phyloP scores from a whole-genome alignment of 2,888 invertebrate genomes.

The Limnephilus auricula region DNA sequence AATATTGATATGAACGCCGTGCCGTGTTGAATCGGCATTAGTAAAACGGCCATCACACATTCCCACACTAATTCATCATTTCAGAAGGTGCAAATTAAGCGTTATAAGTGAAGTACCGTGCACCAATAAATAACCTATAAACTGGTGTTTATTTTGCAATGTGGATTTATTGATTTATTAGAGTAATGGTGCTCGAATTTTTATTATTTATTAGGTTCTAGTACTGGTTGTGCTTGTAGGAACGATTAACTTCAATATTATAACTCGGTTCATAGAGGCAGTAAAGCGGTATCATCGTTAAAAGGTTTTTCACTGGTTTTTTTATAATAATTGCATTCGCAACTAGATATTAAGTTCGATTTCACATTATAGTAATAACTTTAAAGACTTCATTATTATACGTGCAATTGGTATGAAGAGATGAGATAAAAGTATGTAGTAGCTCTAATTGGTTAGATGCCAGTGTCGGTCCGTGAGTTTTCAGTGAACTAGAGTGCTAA shows the following conservation, averaged over 20 bases:
- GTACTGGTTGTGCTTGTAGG: neutral
- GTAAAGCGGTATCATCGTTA: neutral
- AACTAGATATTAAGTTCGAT: too few species aligned
- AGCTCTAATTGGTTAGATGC: too few species aligned
- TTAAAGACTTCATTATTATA: too few species aligned
- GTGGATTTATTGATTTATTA: slow-evolving; percentile 12
- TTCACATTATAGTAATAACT: too few species aligned
- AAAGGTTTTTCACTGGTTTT: neutral
- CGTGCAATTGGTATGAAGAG: too few species aligned
- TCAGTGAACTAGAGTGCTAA: too few species aligned
- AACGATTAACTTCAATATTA: neutral
- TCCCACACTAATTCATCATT: slow-evolving; percentile 48
- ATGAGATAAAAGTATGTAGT: too few species aligned
- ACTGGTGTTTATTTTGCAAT: slow-evolving; percentile 57
- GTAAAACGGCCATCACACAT: slow-evolving; percentile 41
- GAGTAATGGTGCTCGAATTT: neutral
- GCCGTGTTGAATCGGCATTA: slow-evolving; percentile 44
- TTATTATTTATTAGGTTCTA: neutral
- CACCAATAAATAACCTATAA: slow-evolving; percentile 53
- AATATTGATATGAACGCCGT: slow-evolving; percentile 52
- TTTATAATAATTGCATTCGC: neutral
- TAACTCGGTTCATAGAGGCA: neutral
- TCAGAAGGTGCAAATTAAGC: slow-evolving; percentile 53
- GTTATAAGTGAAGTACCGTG: slow-evolving; percentile 29
- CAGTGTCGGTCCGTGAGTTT: too few species aligned